Base-by-base conservation (phyloP, 2,113 vertebrate genomes). In the Grantiella picta region DNA sequence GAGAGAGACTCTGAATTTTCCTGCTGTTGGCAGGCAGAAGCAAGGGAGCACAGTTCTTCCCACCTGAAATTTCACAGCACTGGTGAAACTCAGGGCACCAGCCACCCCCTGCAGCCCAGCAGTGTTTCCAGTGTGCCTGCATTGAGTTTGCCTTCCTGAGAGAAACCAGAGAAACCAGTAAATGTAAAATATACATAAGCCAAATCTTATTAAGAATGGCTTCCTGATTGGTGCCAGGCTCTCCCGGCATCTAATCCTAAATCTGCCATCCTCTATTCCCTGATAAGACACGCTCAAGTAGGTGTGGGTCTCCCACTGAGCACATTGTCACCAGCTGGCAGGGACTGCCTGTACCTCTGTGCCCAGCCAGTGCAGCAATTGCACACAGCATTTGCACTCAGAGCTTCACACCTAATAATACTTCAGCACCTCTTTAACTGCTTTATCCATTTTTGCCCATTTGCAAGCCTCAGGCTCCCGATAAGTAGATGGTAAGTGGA, bases 231-330 rank as follows among this genome's bases (percentile, higher is more conserved):
- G 35, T 93, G 15, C 45, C 4, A 17, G 20, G 50, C 60, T 83
- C 49, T 54, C 29, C 49, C 60, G 60, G 33, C 7, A 3, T n/a
- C 14, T 47, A 27, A 79, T 33, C 38, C 57, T 27, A 33, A 78
- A 40, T 42, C 42, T 92, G 54, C 60, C 21, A 7, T 28, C 28
- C 59, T 83, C 56, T 66, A 7, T 36, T 75, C 28, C 29, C 8
- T 0, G 0, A 10, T 15, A 64, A 20, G 22, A 53, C 9, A 38
- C 0, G 0, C 35, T 40, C 13, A 49, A 7, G 49, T 45, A 64
- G 15, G 11, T 36, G 45, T 49, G 57, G 31, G 10, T 79, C 29
- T 60, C 65, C 31, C 69, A 31, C 17, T 5, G 23, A 63, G 28
- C 4, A 1, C 25, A 5, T 4, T 25, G 72, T 21, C 15, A 15